A percentile compares a stretch with the other conserved stretches of the same genome.
phyloP scores from a whole-genome alignment of 2,888 invertebrate species.

The Dicycla oo region DNA sequence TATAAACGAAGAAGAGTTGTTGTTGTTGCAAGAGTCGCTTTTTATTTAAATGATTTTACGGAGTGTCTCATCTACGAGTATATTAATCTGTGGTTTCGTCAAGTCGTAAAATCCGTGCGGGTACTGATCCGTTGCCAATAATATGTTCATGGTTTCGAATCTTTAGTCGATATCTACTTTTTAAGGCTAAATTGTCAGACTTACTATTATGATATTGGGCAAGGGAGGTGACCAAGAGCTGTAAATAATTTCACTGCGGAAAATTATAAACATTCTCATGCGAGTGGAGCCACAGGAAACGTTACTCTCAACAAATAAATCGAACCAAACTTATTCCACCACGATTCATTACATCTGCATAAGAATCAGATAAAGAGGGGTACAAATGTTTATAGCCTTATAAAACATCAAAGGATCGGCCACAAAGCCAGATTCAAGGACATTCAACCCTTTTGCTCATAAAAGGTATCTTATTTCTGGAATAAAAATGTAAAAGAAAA shows the following conservation, averaged over 20 bases:
- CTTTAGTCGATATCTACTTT: too few species aligned
- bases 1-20: too few species aligned
- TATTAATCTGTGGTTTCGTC: too few species aligned
- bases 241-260: too few species aligned
- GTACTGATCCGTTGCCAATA: too few species aligned
- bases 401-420: constrained; percentile 29
- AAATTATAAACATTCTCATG: too few species aligned
- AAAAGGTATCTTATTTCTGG: constrained; percentile 27
- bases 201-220: background rate
- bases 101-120: too few species aligned
- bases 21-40: too few species aligned
- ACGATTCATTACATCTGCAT: constrained; percentile 44
- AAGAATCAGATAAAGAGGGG: constrained; percentile 41
- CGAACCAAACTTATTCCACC: background rate
- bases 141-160: background rate
- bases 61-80: too few species aligned
- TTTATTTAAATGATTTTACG: too few species aligned
- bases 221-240: background rate
- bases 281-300: background rate
- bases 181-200: background rate
- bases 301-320: background rate
- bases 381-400: constrained; percentile 35
- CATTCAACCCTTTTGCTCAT: constrained; percentile 31
- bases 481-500: constrained; percentile 24
- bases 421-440: constrained; percentile 32